Evolutionary conservation across 2,113 vertebrate genomes (phyloP).

Genomic region (Emberiza fucata): DNA sequence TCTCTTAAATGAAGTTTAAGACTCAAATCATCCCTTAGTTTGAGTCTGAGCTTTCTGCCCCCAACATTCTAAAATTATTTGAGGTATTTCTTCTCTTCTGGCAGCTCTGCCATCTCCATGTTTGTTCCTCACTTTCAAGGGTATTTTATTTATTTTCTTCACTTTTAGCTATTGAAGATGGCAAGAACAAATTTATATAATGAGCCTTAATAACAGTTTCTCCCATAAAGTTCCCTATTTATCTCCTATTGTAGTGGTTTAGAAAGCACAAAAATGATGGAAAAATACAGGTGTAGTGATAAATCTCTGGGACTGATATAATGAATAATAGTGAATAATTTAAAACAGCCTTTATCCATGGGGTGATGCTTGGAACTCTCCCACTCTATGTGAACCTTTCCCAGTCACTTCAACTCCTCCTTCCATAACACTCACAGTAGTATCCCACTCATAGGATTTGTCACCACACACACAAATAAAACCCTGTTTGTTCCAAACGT

Average conservation of each 20-base stretch:
- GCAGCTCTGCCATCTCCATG: constrained; percentile 47
- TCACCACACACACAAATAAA: neutral
- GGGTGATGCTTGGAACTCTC: neutral
- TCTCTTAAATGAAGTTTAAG: constrained; percentile 27
- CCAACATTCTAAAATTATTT: neutral
- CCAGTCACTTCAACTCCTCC: neutral
- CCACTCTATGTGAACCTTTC: neutral
- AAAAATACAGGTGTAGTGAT: constrained; percentile 8
- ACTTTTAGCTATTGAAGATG: constrained; percentile 65
- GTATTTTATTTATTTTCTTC: constrained; percentile 66
- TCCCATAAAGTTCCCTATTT: constrained; percentile 50
- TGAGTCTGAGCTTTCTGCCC: neutral
- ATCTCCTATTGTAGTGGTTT: constrained; percentile 48
- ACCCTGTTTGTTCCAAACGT: neutral
- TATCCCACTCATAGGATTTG: neutral
- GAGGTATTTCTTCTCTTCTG: constrained; percentile 55
- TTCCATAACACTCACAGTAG: neutral
- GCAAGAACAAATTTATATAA: constrained; percentile 60
- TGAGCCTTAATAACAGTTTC: constrained; percentile 57
- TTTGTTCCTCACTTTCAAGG: constrained; percentile 47
- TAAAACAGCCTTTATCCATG: neutral
- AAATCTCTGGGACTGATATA: constrained; percentile 9
- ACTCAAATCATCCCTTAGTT: neutral
- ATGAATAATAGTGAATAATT: constrained; percentile 29
- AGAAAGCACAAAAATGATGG: constrained; percentile 23